phyloP scores from a whole-genome alignment of 2,888 invertebrate genomes.

The Crepidodera aurea region DNA sequence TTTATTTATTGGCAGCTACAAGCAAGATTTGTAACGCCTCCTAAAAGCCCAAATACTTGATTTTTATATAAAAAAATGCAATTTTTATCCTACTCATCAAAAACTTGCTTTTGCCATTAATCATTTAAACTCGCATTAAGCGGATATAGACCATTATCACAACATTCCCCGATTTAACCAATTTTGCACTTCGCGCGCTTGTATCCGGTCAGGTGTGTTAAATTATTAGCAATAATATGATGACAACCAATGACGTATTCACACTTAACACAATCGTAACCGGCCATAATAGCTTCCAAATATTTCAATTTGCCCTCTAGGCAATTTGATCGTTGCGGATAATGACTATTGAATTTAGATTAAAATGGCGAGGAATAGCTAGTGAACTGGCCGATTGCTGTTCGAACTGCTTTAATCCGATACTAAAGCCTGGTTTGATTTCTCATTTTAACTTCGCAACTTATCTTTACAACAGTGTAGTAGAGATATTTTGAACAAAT shows the following conservation, averaged over 20 bases:
- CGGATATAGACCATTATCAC: not conserved
- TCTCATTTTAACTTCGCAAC: too few species aligned
- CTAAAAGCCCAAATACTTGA: too few species aligned
- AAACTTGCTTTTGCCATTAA: too few species aligned
- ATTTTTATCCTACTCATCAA: too few species aligned
- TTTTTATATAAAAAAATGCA: too few species aligned
- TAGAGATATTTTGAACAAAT: too few species aligned
- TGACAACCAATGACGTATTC: not conserved
- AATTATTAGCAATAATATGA: not conserved
- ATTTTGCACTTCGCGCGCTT: not conserved
- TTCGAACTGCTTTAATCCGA: too few species aligned
- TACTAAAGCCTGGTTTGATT: too few species aligned
- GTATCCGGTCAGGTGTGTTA: not conserved
- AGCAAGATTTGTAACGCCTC: too few species aligned
- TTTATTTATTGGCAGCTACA: too few species aligned
- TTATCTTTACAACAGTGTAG: too few species aligned
- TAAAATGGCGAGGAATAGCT: not conserved
- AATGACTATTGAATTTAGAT: not conserved
- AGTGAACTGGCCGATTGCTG: too few species aligned
- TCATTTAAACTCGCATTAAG: not conserved
- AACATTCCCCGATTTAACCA: not conserved
- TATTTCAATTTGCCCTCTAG: not conserved
- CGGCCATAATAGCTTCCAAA: not conserved
- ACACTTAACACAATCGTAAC: not conserved
- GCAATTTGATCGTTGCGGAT: not conserved